These are phyloP conservation scores for Rhagonycha lutea DNA, from an alignment of 2,888 invertebrate species.

Conservation along the genomic window DNA sequence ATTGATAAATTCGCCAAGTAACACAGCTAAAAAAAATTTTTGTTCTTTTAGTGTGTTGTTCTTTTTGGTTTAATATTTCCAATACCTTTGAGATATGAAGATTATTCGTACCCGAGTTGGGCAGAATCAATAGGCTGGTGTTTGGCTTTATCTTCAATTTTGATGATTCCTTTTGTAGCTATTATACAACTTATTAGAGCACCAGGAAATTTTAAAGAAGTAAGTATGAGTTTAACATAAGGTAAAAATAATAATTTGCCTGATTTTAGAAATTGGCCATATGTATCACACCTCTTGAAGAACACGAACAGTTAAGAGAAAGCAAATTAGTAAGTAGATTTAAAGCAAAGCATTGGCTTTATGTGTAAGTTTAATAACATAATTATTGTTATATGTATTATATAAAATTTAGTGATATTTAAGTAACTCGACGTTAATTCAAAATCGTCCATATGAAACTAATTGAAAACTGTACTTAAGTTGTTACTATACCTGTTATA, in stretches of 20 bases:
- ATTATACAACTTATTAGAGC: conserved; percentile 66
- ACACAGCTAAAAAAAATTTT: neutral
- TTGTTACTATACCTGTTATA: neutral
- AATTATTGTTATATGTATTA: neutral
- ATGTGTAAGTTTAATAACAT: conserved; percentile 58
- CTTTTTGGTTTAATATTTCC: conserved; percentile 68
- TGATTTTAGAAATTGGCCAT: conserved; percentile 63
- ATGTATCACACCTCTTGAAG: conserved; percentile 68
- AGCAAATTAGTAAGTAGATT: conserved; percentile 66
- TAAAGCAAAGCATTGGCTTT: conserved; percentile 69
- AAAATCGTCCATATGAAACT: neutral
- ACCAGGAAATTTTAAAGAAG: conserved; percentile 70
- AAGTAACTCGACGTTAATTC: neutral
- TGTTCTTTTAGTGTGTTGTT: conserved; percentile 62
- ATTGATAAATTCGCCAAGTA: neutral
- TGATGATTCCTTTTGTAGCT: conserved; percentile 73
- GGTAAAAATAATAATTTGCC: neutral
- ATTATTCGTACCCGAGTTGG: conserved; percentile 72
- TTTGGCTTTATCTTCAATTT: conserved; percentile 72
- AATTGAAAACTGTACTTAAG: neutral
- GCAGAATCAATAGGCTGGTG: conserved; percentile 74
- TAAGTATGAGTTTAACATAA: conserved; percentile 47
- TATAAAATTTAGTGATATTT: neutral
- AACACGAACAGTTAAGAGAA: conserved; percentile 66
- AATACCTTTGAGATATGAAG: conserved; percentile 68